Conservation (phyloP, 2,113 vertebrate genomes). For the Calyptomena viridis region DNA sequence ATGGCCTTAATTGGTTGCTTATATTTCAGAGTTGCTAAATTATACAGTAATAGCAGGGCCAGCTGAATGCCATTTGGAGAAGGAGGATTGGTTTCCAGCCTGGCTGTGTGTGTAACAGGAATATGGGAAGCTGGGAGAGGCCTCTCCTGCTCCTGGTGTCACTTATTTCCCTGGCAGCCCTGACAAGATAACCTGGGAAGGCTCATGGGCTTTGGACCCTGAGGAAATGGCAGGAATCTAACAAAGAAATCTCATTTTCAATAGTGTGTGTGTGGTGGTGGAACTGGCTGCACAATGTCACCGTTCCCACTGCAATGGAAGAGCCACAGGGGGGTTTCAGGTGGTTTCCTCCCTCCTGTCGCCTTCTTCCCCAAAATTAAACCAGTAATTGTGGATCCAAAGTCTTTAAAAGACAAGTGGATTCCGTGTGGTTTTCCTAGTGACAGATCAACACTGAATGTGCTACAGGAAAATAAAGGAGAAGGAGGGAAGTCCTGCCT, state of each 20-base stretch:
- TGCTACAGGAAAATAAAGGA: background rate
- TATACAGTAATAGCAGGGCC: conserved; percentile 38
- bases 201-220: background rate
- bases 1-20: conserved; percentile 60
- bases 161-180: background rate
- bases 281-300: background rate
- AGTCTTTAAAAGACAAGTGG: background rate
- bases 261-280: background rate
- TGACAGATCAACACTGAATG: background rate
- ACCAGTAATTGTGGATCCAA: background rate
- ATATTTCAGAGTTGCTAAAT: conserved; percentile 66
- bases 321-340: background rate
- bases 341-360: background rate
- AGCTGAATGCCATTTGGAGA: conserved; percentile 34
- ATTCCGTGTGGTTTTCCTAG: background rate
- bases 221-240: background rate
- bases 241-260: background rate
- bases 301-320: background rate
- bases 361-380: background rate
- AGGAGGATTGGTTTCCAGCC: conserved; percentile 10
- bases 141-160: background rate
- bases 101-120: background rate
- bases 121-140: background rate
- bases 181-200: background rate
- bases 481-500: background rate